phyloP scores from a whole-genome alignment of 2,797 vertebrate species.

The Sphaeramia orbicularis region DNA sequence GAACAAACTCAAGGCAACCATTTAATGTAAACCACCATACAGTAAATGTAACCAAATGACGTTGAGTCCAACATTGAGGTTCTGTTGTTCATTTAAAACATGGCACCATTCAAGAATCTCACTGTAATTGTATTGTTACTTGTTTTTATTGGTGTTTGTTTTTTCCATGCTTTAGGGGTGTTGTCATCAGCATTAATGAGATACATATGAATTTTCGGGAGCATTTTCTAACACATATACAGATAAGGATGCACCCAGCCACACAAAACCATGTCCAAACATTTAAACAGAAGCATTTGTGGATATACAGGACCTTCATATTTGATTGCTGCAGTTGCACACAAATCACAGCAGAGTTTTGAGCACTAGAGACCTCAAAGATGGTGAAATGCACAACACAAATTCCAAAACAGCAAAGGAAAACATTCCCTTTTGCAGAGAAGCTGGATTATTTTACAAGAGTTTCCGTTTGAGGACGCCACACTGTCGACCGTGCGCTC shows the following conservation, averaged over 20 bases:
- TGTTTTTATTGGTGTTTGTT: slow-evolving; percentile 74
- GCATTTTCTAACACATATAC: slow-evolving; percentile 44
- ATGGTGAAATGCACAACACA: slow-evolving; percentile 40
- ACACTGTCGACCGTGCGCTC: slow-evolving; percentile 25
- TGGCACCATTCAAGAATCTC: slow-evolving; percentile 58
- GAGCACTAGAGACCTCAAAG: slow-evolving; percentile 42
- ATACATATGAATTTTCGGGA: slow-evolving; percentile 64
- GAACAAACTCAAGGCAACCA: slow-evolving; percentile 59
- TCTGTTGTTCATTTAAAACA: slow-evolving; percentile 73
- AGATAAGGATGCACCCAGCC: slow-evolving; percentile 19
- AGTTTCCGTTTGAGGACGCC: slow-evolving; percentile 57
- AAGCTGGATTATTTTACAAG: slow-evolving; percentile 62
- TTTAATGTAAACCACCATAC: slow-evolving; percentile 71
- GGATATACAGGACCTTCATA: slow-evolving; percentile 6
- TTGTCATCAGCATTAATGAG: slow-evolving; percentile 76
- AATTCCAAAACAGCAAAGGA: slow-evolving; percentile 57
- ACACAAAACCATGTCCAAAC: neutral
- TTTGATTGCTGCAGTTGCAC: neutral
- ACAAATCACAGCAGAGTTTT: slow-evolving; percentile 45
- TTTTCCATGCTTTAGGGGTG: slow-evolving; percentile 65
- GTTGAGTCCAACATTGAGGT: slow-evolving; percentile 30
- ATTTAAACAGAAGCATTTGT: neutral
- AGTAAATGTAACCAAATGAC: slow-evolving; percentile 66
- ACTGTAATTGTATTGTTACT: slow-evolving; percentile 66
- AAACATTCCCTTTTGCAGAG: slow-evolving; percentile 56